Conservation (phyloP, 2,888 invertebrate genomes). For the Oligia strigilis region DNA sequence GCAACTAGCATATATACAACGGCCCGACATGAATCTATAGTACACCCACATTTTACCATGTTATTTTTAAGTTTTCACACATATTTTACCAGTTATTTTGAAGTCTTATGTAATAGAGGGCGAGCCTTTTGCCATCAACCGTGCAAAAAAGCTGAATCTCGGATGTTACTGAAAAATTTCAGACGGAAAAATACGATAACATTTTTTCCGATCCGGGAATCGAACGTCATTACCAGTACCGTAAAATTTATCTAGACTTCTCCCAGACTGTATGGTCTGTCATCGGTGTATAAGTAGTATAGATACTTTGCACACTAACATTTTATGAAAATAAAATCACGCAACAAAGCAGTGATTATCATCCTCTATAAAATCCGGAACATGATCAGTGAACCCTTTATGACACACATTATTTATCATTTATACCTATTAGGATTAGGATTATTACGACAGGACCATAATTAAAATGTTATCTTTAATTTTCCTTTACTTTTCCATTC, state of each 20-base stretch:
- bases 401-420: neutral
- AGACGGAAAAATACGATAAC: too few species aligned
- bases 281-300: neutral
- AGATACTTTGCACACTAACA: neutral
- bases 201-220: too few species aligned
- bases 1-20: too few species aligned
- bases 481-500: neutral
- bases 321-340: neutral
- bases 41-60: neutral
- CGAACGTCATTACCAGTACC: too few species aligned
- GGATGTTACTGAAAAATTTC: too few species aligned
- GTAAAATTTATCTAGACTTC: neutral
- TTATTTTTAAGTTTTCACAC: neutral
- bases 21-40: too few species aligned
- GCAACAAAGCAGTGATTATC: constrained; percentile 23
- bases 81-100: neutral
- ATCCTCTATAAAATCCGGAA: constrained; percentile 6
- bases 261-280: neutral
- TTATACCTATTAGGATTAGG: neutral
- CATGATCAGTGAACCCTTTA: constrained; percentile 29
- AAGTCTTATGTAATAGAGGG: neutral
- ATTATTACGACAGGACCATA: neutral
- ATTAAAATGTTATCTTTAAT: constrained; percentile 14
- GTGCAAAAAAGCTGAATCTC: neutral
- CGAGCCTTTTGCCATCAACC: neutral